Evolutionary conservation across 1,140 invertebrate genomes (phyloP).

Genomic region (Cotesia typhae): DNA sequence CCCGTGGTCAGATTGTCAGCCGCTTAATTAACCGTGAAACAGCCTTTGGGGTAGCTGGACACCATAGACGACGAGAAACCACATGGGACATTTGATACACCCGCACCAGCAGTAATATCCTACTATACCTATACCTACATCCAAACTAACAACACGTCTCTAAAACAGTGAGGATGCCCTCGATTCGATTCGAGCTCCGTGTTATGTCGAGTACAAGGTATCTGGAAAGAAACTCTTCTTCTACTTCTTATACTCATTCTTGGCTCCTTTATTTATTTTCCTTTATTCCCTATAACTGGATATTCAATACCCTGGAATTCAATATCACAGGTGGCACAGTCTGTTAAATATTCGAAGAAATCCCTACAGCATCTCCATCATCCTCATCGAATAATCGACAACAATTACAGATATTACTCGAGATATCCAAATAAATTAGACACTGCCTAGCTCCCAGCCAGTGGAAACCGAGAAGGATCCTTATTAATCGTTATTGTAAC

Average conservation of each 20-base stretch:
- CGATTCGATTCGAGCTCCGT: conserved; percentile 8
- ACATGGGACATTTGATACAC: conserved; percentile 64
- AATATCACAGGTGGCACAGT: conserved; percentile 61
- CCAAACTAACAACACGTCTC: conserved; percentile 33
- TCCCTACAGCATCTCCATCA: background rate
- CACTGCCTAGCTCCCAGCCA: background rate
- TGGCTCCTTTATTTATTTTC: background rate
- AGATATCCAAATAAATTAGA: too few relatives aligned
- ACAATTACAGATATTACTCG: background rate
- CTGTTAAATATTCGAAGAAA: too few relatives aligned
- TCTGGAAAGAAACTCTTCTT: conserved; percentile 34
- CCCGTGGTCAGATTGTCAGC: conserved; percentile 65
- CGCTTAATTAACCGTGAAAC: conserved; percentile 67
- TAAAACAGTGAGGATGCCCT: conserved; percentile 34
- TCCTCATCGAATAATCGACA: conserved; percentile 39
- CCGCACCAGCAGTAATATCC: conserved; percentile 48
- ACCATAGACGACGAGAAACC: conserved; percentile 50
- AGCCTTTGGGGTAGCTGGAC: conserved; percentile 61
- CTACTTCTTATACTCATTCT: background rate
- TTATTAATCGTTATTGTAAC: conserved; percentile 28
- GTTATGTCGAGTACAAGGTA: conserved; percentile 9
- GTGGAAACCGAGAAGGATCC: conserved; percentile 28
- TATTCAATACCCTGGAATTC: conserved; percentile 59
- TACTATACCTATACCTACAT: too few relatives aligned
- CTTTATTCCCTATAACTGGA: conserved; percentile 47